phyloP scores from a whole-genome alignment of 2,797 vertebrate species.

The Ateles fusciceps region DNA sequence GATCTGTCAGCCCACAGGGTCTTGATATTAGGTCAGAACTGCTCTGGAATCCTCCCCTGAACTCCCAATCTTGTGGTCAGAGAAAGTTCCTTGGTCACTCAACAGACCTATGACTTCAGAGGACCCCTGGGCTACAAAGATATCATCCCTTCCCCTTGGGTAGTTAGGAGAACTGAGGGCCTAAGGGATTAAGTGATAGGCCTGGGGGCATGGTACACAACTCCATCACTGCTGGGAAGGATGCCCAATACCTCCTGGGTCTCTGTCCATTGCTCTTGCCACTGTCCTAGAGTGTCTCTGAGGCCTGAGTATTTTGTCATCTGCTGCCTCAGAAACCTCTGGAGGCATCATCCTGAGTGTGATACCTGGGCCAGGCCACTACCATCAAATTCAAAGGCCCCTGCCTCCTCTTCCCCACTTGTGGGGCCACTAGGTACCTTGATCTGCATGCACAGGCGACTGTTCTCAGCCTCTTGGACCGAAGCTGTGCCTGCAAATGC shows the following conservation, averaged over 20 bases:
- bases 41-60: neutral
- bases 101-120: neutral
- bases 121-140: neutral
- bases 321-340: neutral
- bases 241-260: neutral
- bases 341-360: neutral
- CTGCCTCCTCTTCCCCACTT: neutral
- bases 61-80: neutral
- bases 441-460: conserved; percentile 89
- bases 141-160: neutral
- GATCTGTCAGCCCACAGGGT: neutral
- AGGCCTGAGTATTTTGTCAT: neutral
- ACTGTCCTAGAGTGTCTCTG: neutral
- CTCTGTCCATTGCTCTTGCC: neutral
- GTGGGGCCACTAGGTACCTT: conserved; percentile 82
- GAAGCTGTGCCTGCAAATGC: conserved; percentile 91
- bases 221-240: neutral
- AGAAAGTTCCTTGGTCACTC: neutral
- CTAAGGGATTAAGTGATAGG: neutral
- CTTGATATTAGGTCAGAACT: neutral
- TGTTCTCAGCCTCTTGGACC: conserved; percentile 92
- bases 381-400: neutral
- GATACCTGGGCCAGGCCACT: neutral
- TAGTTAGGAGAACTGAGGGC: neutral
- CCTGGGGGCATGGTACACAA: neutral